Conservation (phyloP, 2,888 invertebrate genomes). For the Ophion obscuratus region DNA sequence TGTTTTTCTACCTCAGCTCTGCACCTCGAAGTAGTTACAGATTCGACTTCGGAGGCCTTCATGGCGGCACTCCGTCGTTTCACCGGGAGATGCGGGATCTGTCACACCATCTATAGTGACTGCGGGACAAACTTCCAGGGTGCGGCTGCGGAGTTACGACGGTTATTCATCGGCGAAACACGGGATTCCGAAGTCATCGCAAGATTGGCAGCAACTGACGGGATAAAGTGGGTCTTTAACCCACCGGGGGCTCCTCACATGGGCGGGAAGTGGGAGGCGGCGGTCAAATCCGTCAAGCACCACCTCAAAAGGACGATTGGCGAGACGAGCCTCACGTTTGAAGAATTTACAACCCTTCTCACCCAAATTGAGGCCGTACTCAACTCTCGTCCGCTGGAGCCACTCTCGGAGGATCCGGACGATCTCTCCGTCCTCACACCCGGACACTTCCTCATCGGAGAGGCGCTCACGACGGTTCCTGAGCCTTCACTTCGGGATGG, state of each 20-base stretch:
- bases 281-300: constrained; percentile 39
- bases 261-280: constrained; percentile 56
- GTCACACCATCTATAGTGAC: constrained; percentile 3
- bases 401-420: constrained; percentile 1
- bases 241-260: constrained; percentile 53
- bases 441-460: constrained; percentile 25
- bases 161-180: constrained; percentile 5
- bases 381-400: constrained; percentile 30
- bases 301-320: constrained; percentile 23
- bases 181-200: not conserved
- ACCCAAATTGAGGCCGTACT: constrained; percentile 24
- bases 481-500: constrained; percentile 1
- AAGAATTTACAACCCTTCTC: constrained; percentile 35
- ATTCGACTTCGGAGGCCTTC: constrained; percentile 24
- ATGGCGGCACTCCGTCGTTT: constrained; percentile 30
- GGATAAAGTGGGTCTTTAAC: constrained; percentile 34
- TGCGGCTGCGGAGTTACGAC: not conserved
- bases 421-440: constrained; percentile 16
- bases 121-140: constrained; percentile 44
- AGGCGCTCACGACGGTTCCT: not conserved
- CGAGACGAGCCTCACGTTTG: constrained; percentile 17
- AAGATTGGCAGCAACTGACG: constrained; percentile 6
- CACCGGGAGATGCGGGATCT: constrained; percentile 17
- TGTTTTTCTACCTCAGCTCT: constrained; percentile 31
- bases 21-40: constrained; percentile 18